A percentile compares a stretch with the other conserved stretches of the same genome.
Conservation (phyloP, 2,797 vertebrate species). For the Melanotaenia boesemani region DNA sequence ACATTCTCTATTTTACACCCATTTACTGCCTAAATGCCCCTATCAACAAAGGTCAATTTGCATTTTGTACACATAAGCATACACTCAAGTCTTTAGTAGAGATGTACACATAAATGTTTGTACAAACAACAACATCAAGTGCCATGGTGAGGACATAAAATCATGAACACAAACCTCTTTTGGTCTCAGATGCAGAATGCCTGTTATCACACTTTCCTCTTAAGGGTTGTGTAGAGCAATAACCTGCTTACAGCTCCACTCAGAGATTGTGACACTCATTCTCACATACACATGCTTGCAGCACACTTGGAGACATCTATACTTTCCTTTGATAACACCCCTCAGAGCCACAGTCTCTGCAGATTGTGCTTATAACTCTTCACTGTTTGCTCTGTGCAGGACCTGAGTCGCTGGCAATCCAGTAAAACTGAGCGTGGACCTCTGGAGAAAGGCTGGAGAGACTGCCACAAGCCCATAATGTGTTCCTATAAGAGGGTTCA, state of each 20-base stretch:
- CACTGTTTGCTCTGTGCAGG: conserved; percentile 74
- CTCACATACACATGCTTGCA: conserved; percentile 12
- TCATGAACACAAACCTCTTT: conserved; percentile 33
- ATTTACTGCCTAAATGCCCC: conserved; percentile 34
- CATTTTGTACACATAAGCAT: conserved; percentile 9
- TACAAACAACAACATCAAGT: conserved; percentile 12
- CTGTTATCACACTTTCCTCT: conserved; percentile 39
- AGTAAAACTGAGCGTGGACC: conserved; percentile 85
- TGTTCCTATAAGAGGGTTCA: conserved; percentile 88
- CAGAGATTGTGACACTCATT: conserved; percentile 13
- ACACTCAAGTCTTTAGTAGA: conserved; percentile 23
- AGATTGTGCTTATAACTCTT: conserved; percentile 64
- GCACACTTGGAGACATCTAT: conserved; percentile 10
- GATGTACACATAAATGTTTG: not conserved
- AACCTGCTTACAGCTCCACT: conserved; percentile 42
- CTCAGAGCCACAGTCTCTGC: conserved; percentile 37
- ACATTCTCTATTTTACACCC: conserved; percentile 20
- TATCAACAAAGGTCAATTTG: conserved; percentile 50
- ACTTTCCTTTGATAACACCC: conserved; percentile 22
- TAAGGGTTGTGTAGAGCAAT: conserved; percentile 42
- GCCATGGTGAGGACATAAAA: conserved; percentile 32
- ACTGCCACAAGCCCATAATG: conserved; percentile 82
- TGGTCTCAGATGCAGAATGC: conserved; percentile 43
- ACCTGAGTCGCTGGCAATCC: conserved; percentile 84
- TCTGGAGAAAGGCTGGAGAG: conserved; percentile 82